These are phyloP conservation scores for Ceyx margarethae DNA, from an alignment of 2,113 vertebrate genomes.

Conservation along the genomic window DNA sequence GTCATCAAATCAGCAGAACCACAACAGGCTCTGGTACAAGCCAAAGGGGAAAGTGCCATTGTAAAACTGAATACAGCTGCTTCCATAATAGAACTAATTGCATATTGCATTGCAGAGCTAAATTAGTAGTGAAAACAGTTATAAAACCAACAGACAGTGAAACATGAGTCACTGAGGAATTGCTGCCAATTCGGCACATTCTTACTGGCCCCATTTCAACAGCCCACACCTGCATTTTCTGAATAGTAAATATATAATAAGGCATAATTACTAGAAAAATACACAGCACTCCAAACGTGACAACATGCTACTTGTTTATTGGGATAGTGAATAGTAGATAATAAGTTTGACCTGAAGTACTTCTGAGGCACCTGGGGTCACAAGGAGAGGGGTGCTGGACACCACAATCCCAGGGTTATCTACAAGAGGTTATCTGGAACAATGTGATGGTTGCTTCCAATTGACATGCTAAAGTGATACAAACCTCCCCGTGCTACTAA, in stretches of 20 bases:
- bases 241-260: conserved; percentile 99
- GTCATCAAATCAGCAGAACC: conserved; percentile 76
- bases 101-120: conserved; percentile 89
- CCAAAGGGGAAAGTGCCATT: conserved; percentile 73
- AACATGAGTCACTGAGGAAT: conserved; percentile 84
- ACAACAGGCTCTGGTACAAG: conserved; percentile 75
- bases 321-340: conserved; percentile 80
- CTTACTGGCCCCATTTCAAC: conserved; percentile 86
- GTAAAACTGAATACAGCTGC: conserved; percentile 91
- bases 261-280: conserved; percentile 96
- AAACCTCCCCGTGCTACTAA: conserved; percentile 33
- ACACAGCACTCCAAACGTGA: conserved; percentile 84
- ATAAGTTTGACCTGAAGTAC: conserved; percentile 72
- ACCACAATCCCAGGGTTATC: background rate
- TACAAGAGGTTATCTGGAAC: background rate
- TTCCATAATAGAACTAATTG: conserved; percentile 96
- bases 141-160: conserved; percentile 87
- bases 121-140: conserved; percentile 94
- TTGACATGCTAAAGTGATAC: background rate
- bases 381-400: background rate
- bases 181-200: conserved; percentile 82
- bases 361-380: conserved; percentile 69
- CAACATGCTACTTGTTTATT: conserved; percentile 85
- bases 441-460: background rate
- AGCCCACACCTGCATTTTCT: conserved; percentile 94